These are phyloP conservation scores for Heliornis fulica DNA, from an alignment of 2,113 vertebrate species.

Conservation along the genomic window DNA sequence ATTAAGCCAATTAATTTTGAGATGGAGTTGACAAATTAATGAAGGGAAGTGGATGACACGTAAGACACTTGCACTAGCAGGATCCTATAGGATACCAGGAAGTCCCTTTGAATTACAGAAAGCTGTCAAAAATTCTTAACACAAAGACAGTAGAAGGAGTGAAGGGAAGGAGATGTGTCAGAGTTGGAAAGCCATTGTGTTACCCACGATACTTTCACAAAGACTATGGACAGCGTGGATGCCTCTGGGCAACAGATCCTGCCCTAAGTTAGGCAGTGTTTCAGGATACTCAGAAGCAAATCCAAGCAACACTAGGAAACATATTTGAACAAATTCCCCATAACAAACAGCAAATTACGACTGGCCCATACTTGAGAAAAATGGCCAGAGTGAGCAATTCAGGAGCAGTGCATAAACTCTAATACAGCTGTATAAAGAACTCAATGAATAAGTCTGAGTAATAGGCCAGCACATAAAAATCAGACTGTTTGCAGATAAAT, in stretches of 20 bases:
- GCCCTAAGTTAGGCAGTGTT: background rate
- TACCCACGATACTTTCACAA: background rate
- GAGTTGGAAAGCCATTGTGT: background rate
- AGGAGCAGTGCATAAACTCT: background rate
- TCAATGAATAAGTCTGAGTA: background rate
- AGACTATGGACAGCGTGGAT: background rate
- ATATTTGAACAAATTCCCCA: background rate
- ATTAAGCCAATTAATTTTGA: background rate
- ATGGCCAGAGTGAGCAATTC: background rate
- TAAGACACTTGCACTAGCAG: background rate
- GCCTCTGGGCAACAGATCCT: background rate
- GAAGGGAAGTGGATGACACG: background rate
- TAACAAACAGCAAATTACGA: constrained; percentile 2
- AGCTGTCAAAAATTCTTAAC: background rate
- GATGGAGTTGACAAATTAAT: background rate
- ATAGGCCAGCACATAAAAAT: background rate
- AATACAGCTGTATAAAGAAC: background rate
- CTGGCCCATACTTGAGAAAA: background rate
- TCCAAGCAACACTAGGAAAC: background rate
- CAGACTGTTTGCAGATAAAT: constrained; percentile 3
- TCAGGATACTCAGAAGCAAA: background rate
- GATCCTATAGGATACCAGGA: background rate
- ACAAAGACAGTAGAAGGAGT: background rate
- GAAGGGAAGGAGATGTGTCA: background rate
- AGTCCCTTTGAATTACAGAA: background rate